Conservation (phyloP, 2,113 vertebrate species). For the Caloenas nicobarica region DNA sequence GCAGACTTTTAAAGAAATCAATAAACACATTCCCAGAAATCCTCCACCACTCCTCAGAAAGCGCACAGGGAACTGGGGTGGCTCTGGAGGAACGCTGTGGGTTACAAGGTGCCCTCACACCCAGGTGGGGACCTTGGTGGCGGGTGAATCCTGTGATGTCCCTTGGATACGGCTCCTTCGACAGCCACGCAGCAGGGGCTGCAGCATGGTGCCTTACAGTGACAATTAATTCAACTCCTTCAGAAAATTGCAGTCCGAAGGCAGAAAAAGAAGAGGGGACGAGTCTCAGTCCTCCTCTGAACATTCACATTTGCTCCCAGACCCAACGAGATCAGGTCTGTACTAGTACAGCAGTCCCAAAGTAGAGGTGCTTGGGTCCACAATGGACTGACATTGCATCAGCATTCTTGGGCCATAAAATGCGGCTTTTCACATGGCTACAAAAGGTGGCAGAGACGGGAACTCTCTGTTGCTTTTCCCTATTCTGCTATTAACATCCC, state of each 20-base stretch:
- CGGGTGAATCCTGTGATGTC: neutral
- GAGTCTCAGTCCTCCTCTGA: neutral
- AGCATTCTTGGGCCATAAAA: neutral
- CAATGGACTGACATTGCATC: neutral
- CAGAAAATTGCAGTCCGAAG: neutral
- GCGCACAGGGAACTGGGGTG: neutral
- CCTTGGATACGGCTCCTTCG: neutral
- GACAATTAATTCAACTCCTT: neutral
- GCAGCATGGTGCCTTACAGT: neutral
- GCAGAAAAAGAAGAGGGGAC: neutral
- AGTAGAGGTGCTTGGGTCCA: neutral
- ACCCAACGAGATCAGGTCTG: neutral
- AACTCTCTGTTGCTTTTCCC: neutral
- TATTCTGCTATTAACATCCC: neutral
- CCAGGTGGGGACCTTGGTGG: neutral
- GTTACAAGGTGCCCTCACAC: neutral
- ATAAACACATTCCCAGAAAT: rapidly evolving
- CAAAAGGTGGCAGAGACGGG: neutral
- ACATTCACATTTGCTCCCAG: neutral
- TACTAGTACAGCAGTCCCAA: neutral
- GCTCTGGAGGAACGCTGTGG: neutral
- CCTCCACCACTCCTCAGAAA: neutral
- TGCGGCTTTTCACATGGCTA: rapidly evolving
- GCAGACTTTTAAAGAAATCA: neutral
- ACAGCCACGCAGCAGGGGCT: neutral